Percentiles rank a stretch among this genome's conserved stretches.
Conservation (phyloP, 2,797 vertebrate genomes). For the Clarias pachynema region DNA sequence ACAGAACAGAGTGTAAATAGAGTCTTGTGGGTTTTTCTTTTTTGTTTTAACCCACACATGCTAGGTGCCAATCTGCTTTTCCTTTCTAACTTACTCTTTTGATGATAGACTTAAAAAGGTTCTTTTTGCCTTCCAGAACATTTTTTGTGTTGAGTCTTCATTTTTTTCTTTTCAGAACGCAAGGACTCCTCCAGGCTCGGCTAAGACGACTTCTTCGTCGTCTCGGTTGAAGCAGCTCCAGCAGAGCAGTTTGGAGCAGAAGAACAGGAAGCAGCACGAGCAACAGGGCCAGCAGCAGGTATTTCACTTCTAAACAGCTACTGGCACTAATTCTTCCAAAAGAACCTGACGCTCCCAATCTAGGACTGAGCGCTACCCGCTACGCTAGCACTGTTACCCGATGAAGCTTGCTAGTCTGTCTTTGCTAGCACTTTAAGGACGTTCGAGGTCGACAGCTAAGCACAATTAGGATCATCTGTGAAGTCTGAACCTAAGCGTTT, state of each 20-base stretch:
- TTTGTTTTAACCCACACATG: conserved; percentile 7
- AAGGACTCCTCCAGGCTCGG: conserved; percentile 81
- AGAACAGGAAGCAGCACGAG: conserved; percentile 87
- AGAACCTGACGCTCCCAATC: conserved; percentile 22
- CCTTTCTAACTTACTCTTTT: neutral
- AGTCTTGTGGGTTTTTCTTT: neutral
- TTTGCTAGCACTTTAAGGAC: conserved; percentile 12
- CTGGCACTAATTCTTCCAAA: conserved; percentile 16
- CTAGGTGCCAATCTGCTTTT: conserved; percentile 26
- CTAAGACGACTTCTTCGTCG: conserved; percentile 82
- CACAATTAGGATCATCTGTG: conserved; percentile 20
- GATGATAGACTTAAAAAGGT: neutral
- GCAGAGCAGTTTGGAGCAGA: conserved; percentile 88
- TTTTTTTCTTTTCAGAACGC: conserved; percentile 74
- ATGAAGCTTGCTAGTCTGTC: conserved; percentile 8
- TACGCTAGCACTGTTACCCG: conserved; percentile 3
- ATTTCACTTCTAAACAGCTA: conserved; percentile 77
- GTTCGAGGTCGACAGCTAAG: conserved; percentile 18
- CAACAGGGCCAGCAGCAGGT: conserved; percentile 97
- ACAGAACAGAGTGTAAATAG: conserved; percentile 9
- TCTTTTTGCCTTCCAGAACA: neutral
- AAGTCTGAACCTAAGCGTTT: neutral
- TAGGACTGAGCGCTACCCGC: conserved; percentile 25
- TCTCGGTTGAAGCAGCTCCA: conserved; percentile 89
- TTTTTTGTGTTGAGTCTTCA: neutral